Conservation (phyloP, 2,113 vertebrate genomes). For the Pluvialis apricaria region DNA sequence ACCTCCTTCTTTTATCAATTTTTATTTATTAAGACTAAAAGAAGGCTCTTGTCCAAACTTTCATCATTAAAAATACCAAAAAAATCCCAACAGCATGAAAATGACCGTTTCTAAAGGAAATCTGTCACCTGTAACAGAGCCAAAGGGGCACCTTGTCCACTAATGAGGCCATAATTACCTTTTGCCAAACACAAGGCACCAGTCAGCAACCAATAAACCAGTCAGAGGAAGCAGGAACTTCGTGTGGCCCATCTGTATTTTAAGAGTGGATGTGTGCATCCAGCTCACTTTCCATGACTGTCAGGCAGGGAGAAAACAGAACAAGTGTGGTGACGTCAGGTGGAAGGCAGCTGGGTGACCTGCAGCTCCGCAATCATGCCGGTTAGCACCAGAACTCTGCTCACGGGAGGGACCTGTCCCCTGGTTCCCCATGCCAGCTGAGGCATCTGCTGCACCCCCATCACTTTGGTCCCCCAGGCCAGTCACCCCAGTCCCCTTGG, state of each 20-base stretch:
- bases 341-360: neutral
- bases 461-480: neutral
- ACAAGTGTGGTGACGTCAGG: neutral
- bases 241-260: neutral
- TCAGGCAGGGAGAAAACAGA: neutral
- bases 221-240: neutral
- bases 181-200: neutral
- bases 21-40: neutral
- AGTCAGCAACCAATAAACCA: neutral
- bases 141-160: neutral
- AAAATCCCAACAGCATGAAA: neutral
- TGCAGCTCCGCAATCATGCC: rapidly evolving
- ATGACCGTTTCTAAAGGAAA: neutral
- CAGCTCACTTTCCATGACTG: neutral
- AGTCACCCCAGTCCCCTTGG: neutral
- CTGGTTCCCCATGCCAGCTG: neutral
- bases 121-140: neutral
- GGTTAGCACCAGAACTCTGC: rapidly evolving
- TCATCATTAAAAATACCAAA: neutral
- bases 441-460: neutral
- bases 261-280: neutral
- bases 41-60: neutral
- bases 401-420: neutral
- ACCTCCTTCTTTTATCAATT: neutral
- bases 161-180: neutral